Base-by-base conservation (phyloP, 2,113 vertebrate genomes). In the Pelecanus crispus region DNA sequence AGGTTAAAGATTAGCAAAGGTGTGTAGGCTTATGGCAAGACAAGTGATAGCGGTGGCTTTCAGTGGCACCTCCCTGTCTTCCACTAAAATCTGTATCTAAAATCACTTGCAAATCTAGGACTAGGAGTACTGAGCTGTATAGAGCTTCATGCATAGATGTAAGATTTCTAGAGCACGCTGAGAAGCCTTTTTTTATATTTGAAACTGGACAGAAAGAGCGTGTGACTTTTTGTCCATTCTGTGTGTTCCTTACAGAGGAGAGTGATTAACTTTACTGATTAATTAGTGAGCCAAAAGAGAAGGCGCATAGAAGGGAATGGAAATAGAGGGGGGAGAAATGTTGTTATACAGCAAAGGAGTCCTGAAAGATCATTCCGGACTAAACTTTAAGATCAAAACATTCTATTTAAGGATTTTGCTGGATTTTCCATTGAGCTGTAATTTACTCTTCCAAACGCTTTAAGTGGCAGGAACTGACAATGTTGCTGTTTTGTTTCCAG, bases 141-240 rank as follows among this genome's bases (percentile, higher is more conserved):
- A 53, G 62, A 49, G 40, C 20, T 32, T 32, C 28, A 53, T 34
- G 58, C 47, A 10, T 7, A 66, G 24, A 17, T 0, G 0, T 4
- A 3, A 28, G 20, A 28, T 67, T 50, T 88, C 24, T 31, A 44
- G 71, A 62, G 29, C 47, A 50, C 15, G 1, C 34, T 19, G 17
- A 62, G 34, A 68, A 90, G 65, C 29, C 32, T 5, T 53, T 53
- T 68, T 70, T 71, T 50, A 1, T 56, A 16, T 36, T 52, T 73
- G 42, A 67, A 77, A 50, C 12, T 24, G 21, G 86, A 81, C 25
- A 32, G 49, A 45, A 73, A 26, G 44, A 63, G 38, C 13, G 18
- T 73, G 25, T 62, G 65, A 31, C 29, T 58, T 62, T 75, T 72
- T 63, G 31, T 78, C 34, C 26, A 20, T 82, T 82, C 53, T 58